These are phyloP conservation scores for Choloepus didactylus DNA, from an alignment of 2,797 vertebrate genomes.

Conservation along the genomic window DNA sequence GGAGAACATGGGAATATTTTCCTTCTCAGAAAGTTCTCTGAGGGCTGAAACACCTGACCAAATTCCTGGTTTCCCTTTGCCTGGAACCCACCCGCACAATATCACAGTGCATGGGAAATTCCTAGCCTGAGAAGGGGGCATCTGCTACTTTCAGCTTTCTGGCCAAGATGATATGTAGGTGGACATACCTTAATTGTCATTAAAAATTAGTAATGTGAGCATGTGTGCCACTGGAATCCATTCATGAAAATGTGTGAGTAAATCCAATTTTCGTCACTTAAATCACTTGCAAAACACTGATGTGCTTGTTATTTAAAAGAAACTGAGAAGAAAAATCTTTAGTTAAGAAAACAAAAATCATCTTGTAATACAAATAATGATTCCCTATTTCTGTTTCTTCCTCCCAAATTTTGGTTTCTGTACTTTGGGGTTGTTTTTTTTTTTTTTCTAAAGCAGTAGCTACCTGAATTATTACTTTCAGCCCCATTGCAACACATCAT, in stretches of 20 bases:
- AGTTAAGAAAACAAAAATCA: neutral
- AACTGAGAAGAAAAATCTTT: neutral
- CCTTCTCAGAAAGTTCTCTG: neutral
- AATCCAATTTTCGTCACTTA: conserved; percentile 18
- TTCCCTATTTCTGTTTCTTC: neutral
- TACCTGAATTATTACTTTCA: neutral
- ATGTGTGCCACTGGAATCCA: neutral
- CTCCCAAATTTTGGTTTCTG: neutral
- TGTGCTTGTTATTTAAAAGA: conserved; percentile 19
- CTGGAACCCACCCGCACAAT: neutral
- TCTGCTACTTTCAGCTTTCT: neutral
- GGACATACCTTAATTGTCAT: neutral
- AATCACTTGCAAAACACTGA: neutral
- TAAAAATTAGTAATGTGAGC: neutral
- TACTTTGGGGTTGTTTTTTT: neutral
- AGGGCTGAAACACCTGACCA: neutral
- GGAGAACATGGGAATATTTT: neutral
- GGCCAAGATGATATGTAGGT: neutral
- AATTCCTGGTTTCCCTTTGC: conserved; percentile 38
- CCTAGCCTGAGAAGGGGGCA: neutral
- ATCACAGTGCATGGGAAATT: neutral
- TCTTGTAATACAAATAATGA: neutral
- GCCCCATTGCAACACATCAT: neutral
- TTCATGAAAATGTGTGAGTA: neutral
- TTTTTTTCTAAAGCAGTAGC: neutral